Conservation (phyloP, 2,113 vertebrate species). For the Alexandromys fortis region DNA sequence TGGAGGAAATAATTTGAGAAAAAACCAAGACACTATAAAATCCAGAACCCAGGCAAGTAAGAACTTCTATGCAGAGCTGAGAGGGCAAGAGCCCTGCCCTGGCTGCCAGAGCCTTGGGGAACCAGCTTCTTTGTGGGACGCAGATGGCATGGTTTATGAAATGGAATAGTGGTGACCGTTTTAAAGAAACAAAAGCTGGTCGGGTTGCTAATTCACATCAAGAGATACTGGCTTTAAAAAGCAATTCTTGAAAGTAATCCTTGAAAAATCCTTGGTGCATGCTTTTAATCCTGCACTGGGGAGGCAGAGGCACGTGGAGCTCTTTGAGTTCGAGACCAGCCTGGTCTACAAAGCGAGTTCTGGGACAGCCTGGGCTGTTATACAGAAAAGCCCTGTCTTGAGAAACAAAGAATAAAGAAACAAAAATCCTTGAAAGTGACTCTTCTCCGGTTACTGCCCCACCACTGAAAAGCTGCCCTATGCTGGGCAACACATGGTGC, state of each 20-base stretch:
- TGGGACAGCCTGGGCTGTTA: not conserved
- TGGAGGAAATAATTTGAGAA: not conserved
- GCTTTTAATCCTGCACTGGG: too few relatives aligned
- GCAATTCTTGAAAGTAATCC: not conserved
- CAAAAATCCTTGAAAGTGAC: not conserved
- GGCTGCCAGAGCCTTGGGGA: not conserved
- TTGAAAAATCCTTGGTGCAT: not conserved
- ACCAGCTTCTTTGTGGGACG: not conserved
- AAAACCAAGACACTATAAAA: not conserved
- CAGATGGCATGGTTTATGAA: not conserved
- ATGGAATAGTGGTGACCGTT: not conserved
- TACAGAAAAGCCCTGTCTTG: not conserved
- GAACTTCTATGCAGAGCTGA: not conserved
- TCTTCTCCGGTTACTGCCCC: not conserved
- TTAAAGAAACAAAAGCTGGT: not conserved
- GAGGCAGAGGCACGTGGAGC: not conserved
- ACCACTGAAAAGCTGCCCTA: not conserved
- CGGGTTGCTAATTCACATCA: not conserved
- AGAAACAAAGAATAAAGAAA: not conserved
- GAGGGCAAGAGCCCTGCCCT: not conserved
- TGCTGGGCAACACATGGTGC: too few relatives aligned
- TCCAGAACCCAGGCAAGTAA: not conserved
- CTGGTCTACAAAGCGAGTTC: not conserved
- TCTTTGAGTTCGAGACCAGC: not conserved
- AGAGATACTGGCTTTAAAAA: not conserved